These are phyloP conservation scores for Sterrhoptilus dennistouni DNA, from an alignment of 2,113 vertebrate species.

Conservation along the genomic window DNA sequence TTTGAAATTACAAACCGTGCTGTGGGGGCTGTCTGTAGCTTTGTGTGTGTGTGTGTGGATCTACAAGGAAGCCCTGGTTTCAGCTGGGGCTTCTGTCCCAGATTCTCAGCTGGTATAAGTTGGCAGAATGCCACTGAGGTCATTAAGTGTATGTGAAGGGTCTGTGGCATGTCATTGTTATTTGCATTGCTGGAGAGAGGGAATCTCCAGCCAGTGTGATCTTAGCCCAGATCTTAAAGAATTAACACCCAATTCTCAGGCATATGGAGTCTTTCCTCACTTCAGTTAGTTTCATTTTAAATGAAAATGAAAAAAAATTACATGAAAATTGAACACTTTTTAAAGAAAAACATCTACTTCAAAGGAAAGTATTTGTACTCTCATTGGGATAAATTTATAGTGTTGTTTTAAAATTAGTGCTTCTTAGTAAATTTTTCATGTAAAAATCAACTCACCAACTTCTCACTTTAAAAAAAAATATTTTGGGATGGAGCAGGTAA, in stretches of 20 bases:
- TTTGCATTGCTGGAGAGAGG: neutral
- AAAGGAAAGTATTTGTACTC: neutral
- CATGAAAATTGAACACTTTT: neutral
- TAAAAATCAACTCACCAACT: neutral
- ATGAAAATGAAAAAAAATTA: neutral
- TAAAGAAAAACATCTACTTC: neutral
- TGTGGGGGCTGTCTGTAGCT: neutral
- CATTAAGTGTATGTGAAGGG: neutral
- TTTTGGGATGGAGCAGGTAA: neutral
- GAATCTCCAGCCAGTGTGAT: neutral
- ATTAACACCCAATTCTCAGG: neutral
- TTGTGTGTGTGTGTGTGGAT: neutral
- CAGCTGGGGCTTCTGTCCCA: conserved; percentile 23
- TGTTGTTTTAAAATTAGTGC: neutral
- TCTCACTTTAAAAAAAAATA: neutral
- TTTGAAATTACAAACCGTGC: neutral
- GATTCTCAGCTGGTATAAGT: conserved; percentile 6
- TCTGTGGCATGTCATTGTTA: neutral
- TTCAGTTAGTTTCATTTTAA: neutral
- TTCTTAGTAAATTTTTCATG: neutral
- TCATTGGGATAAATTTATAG: rapidly evolving
- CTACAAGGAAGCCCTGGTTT: neutral
- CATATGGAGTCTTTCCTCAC: neutral
- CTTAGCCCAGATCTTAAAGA: neutral
- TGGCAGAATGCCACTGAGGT: neutral